Evolutionary conservation across 2,113 vertebrate species (phyloP), one percentile per base, ranked within the genome.

Genomic region (Stigmatopora nigra): DNA sequence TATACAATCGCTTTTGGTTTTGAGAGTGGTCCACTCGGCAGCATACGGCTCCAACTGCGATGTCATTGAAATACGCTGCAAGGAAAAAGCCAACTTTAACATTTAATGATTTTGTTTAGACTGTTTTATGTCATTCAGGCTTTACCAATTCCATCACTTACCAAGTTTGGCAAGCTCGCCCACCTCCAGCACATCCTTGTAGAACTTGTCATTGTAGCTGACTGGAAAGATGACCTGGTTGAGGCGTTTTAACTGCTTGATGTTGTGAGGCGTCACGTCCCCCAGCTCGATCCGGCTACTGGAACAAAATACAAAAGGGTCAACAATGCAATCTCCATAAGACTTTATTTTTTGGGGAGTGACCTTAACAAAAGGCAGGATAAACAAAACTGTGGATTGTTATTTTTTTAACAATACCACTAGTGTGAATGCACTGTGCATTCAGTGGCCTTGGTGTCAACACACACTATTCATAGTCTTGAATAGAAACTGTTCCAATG

Each of bases 211-310:
- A 57, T 99, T 99, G 92, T 99, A 99, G 90, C 95, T 98, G 90
- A 99, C 97, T 48, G 97, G 97, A 86, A 99, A 99, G 92, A 98
- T 99, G 87, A 99, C 96, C 89, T 99, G 97, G 86, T 99, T 99
- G 86, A 99, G 89, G 80, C 97, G 92, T 90, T 98, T 98, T 89
- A 99, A 87, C 80, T 99, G 97, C 85, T 98, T 99, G 88, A 99
- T 98, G 92, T 99, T 99, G 92, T 99, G 97, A 90, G 97, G 96
- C 63, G 97, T 99, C 87, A 99, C 96, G 57, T 99, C 97, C 92
- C 97, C 97, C 91, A 99, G 88, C 90, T 99, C 97, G 89, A 98
- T 98, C 93, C 96, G 97, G 95, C 96, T 98, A 96, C 97, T 99
- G 94, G 91, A 98, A 97, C 95, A 98, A 96, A 94, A 87, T 89